A percentile compares a stretch with the other conserved stretches of the same genome.
Conservation (phyloP, 2,888 invertebrate species). For the Limulus polyphemus region DNA sequence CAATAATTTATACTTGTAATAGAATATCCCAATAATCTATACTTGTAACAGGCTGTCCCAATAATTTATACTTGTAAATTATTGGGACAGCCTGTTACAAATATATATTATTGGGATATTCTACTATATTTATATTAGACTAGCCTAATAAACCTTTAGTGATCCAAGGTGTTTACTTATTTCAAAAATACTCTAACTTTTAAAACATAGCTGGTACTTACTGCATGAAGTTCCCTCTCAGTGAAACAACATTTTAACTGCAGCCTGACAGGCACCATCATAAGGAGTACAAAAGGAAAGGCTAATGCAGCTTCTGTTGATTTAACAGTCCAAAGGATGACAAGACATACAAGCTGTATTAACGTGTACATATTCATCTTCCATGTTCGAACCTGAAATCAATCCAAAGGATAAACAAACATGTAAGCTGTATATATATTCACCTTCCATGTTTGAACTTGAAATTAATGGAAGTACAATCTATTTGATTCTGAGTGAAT, state of each 20-base stretch:
- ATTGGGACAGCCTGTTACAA: neutral
- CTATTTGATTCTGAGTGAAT: too few relatives aligned
- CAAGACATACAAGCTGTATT: slow-evolving; percentile 66
- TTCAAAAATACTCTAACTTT: neutral
- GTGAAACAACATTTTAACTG: slow-evolving; percentile 60
- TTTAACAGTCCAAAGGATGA: slow-evolving; percentile 72
- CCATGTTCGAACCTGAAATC: slow-evolving; percentile 59
- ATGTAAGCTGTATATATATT: slow-evolving; percentile 74
- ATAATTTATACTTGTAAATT: too few relatives aligned
- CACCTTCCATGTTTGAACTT: slow-evolving; percentile 83
- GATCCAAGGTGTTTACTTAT: neutral
- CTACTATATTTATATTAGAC: neutral
- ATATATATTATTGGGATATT: neutral
- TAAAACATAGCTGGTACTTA: slow-evolving; percentile 41
- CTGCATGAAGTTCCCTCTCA: slow-evolving; percentile 67
- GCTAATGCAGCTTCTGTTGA: slow-evolving; percentile 76
- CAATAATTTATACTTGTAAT: too few relatives aligned
- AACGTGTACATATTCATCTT: slow-evolving; percentile 86
- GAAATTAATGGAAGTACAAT: too few relatives aligned
- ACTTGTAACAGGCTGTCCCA: too few relatives aligned
- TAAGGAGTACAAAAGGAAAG: slow-evolving; percentile 82
- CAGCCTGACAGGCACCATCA: slow-evolving; percentile 72
- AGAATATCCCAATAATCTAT: too few relatives aligned
- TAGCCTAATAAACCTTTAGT: neutral
- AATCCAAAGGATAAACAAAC: slow-evolving; percentile 61